Percentiles rank a stretch among this genome's conserved stretches.
Evolutionary conservation across 92 coral and sea anemone species (phyloP).

Genomic region (Porites rus): DNA sequence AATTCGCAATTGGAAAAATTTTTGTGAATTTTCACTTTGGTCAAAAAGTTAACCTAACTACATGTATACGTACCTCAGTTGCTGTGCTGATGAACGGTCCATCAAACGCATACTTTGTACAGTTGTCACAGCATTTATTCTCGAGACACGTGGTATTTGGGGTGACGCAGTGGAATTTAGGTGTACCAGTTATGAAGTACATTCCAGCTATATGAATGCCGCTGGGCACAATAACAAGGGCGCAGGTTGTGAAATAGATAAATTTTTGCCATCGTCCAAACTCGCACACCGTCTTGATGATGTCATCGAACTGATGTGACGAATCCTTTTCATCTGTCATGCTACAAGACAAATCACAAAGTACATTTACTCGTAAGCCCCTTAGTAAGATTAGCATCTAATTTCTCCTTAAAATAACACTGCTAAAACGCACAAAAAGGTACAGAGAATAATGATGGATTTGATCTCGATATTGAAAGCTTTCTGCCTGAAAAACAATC

Average conservation of each 20-base stretch:
- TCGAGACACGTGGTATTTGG: conserved; percentile 45
- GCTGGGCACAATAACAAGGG: conserved; percentile 20
- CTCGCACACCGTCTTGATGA: conserved; percentile 10
- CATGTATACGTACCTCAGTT: conserved; percentile 42
- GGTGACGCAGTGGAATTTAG: conserved; percentile 13
- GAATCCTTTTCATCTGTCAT: conserved; percentile 2
- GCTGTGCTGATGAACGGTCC: conserved; percentile 56
- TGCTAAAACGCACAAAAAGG: too few species aligned
- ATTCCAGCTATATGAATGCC: conserved; percentile 19
- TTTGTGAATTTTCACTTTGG: too few species aligned
- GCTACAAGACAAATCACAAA: conserved; percentile 2
- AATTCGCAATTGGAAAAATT: too few species aligned
- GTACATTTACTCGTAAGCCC: background rate
- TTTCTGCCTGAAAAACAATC: too few species aligned
- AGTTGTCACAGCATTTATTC: conserved; percentile 53
- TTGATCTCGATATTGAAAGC: too few species aligned
- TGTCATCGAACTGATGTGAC: conserved; percentile 5
- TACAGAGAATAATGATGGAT: too few species aligned
- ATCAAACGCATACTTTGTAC: conserved; percentile 49
- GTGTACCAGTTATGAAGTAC: conserved; percentile 14
- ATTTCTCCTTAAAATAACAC: too few species aligned
- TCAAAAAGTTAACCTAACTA: too few species aligned
- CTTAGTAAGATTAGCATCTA: too few species aligned
- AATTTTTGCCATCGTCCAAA: conserved; percentile 12
- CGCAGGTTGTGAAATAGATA: conserved; percentile 17